Percentiles rank a stretch among this genome's conserved stretches.
Conservation (phyloP, 2,113 vertebrate genomes). For the Coptodon rendalli region DNA sequence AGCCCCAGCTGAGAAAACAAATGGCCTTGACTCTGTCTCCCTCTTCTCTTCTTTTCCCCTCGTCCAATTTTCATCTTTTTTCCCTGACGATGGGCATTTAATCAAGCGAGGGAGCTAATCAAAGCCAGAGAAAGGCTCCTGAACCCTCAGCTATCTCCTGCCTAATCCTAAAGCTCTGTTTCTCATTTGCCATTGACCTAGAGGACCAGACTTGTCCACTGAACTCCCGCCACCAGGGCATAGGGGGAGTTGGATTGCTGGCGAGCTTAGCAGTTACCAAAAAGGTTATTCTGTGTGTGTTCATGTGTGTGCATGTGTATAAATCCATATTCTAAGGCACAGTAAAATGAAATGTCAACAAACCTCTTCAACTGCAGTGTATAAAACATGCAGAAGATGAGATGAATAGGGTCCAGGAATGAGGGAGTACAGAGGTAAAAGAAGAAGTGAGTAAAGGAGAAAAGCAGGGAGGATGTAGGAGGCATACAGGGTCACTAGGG, state of each 20-base stretch:
- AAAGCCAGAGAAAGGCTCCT: constrained; percentile 65
- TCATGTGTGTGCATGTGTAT: constrained; percentile 4
- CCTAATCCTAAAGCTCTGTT: constrained; percentile 65
- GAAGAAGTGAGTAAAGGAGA: constrained; percentile 27
- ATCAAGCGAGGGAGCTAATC: constrained; percentile 68
- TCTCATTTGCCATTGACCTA: constrained; percentile 65
- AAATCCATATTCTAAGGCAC: constrained; percentile 50
- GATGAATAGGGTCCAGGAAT: constrained; percentile 59
- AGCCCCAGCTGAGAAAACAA: constrained; percentile 73
- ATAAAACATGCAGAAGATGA: constrained; percentile 45
- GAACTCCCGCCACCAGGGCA: constrained; percentile 45
- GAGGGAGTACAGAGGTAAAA: constrained; percentile 36
- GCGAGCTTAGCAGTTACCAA: constrained; percentile 29
- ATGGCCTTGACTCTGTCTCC: constrained; percentile 63
- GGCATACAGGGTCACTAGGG: constrained; percentile 52
- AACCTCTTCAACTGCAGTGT: constrained; percentile 49
- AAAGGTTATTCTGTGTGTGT: constrained; percentile 35
- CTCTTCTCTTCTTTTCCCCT: constrained; percentile 28
- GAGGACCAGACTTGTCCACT: constrained; percentile 56
- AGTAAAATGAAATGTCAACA: constrained; percentile 61
- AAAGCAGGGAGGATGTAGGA: constrained; percentile 53
- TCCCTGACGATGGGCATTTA: constrained; percentile 62
- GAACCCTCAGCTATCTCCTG: constrained; percentile 61
- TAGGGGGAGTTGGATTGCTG: background rate
- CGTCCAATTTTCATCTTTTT: constrained; percentile 63